Base-by-base conservation (phyloP, 2,797 vertebrate species). In the Emys orbicularis region DNA sequence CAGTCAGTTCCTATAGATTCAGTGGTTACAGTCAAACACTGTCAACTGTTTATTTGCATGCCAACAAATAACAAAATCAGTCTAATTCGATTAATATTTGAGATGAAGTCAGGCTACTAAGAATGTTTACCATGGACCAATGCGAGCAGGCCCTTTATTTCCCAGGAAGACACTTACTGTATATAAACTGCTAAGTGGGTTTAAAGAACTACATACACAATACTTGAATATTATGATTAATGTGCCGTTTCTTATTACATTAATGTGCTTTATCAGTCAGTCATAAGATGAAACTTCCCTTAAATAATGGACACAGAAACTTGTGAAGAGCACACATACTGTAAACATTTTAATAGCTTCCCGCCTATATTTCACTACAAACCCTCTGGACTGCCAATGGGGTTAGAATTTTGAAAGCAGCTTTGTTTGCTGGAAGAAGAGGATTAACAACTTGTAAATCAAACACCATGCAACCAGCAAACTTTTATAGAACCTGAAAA, bases 401-500 rank as follows among this genome's bases (percentile, higher is more conserved):
- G 12, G 49, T 4, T 76, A 34, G 13, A 12, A 21, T 52, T 56
- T n/a, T 2, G 2, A 92, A 85, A 85, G 8, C n/a, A 79, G 34
- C 8, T 6, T 3, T 57, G 29, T 77, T 81, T 91, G 91, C 79
- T 77, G 37, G 79, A 83, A 92, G 47, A 80, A 79, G 49, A 95
- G 59, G 79, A 83, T 92, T 85, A 80, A 57, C 56, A 92, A 90
- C 91, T 10, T 65, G 5, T 18, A 82, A 93, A 77, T 80, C 72
- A 92, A 95, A 87, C 12, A 92, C 65, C 37, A 56, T 5, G 5
- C 68, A 93, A 86, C 41, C 49, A 93, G 85, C 72, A 84, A 82
- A 29, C 77, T 2, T 25, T 53, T 44, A 65, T 21, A 57, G 81
- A 57, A 79, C 13, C 68, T 27, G 59, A 87, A 53, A 86, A 49